phyloP scores from a whole-genome alignment of 2,888 invertebrate genomes.

The Heliconius charithonia region DNA sequence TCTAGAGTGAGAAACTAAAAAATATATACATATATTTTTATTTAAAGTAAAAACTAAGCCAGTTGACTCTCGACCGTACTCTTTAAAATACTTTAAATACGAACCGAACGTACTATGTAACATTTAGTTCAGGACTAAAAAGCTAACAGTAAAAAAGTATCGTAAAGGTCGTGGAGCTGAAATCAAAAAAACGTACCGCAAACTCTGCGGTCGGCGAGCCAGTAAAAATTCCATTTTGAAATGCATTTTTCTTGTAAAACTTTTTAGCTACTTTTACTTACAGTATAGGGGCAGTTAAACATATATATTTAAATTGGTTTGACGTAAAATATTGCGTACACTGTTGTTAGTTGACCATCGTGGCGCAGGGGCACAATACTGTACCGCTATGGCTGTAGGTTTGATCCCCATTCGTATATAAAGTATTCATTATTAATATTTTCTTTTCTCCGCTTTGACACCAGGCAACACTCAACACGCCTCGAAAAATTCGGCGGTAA shows the following conservation, averaged over 20 bases:
- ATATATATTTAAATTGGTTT: not conserved
- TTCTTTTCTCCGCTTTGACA: too few species aligned
- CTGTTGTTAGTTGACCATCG: not conserved
- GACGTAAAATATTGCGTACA: not conserved
- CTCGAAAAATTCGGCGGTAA: too few species aligned
- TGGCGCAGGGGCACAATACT: not conserved
- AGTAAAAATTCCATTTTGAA: slow-evolving; percentile 40
- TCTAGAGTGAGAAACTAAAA: too few species aligned
- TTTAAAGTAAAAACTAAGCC: not conserved
- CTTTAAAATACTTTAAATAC: slow-evolving; percentile 13
- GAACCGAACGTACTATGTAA: slow-evolving; percentile 11
- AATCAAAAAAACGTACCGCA: slow-evolving; percentile 32
- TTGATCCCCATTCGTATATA: not conserved
- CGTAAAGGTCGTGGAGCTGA: slow-evolving; percentile 22
- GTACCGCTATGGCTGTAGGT: not conserved
- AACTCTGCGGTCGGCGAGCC: slow-evolving; percentile 27
- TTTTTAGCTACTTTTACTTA: slow-evolving; percentile 25
- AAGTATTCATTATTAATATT: not conserved
- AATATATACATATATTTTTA: not conserved
- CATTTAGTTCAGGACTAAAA: slow-evolving; percentile 31
- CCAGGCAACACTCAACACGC: too few species aligned
- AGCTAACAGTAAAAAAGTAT: slow-evolving; percentile 27
- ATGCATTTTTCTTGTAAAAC: slow-evolving; percentile 43
- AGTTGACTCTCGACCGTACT: not conserved
- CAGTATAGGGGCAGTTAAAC: slow-evolving; percentile 16